phyloP scores from a whole-genome alignment of 2,797 vertebrate genomes.

The Tapera naevia region DNA sequence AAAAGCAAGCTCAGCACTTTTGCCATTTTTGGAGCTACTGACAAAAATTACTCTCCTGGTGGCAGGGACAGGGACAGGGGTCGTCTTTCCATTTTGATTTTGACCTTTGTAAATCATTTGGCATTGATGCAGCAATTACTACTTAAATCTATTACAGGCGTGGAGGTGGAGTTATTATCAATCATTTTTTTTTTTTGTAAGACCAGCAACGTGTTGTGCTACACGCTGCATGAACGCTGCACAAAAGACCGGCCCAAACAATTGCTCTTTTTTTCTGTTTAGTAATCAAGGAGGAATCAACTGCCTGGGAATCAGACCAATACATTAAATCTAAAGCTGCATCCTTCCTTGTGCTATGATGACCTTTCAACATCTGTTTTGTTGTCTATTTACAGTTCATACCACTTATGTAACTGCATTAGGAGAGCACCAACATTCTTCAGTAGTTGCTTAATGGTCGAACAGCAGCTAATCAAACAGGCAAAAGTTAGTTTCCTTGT shows the following conservation, averaged over 20 bases:
- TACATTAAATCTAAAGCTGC: not conserved
- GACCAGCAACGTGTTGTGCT: not conserved
- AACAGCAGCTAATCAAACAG: not conserved
- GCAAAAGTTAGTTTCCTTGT: not conserved
- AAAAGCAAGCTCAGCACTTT: conserved; percentile 20
- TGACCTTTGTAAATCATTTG: conserved; percentile 41
- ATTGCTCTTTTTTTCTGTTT: not conserved
- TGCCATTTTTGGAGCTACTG: not conserved
- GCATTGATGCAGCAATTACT: not conserved
- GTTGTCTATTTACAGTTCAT: not conserved
- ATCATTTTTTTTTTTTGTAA: conserved; percentile 13
- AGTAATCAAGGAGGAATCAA: not conserved
- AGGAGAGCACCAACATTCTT: not conserved
- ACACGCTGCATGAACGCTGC: not conserved
- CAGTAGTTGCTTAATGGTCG: not conserved
- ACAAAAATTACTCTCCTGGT: conserved; percentile 21
- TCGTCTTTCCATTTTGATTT: conserved; percentile 3
- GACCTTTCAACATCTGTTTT: not conserved
- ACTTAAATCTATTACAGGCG: not conserved
- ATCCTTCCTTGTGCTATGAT: not conserved
- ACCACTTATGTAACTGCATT: not conserved
- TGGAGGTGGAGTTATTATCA: conserved; percentile 24
- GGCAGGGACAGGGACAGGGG: not conserved
- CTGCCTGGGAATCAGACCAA: not conserved
- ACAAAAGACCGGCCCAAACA: not conserved